Conservation (phyloP, 2,888 invertebrate species). For the Thecocarcelia acutangulata region DNA sequence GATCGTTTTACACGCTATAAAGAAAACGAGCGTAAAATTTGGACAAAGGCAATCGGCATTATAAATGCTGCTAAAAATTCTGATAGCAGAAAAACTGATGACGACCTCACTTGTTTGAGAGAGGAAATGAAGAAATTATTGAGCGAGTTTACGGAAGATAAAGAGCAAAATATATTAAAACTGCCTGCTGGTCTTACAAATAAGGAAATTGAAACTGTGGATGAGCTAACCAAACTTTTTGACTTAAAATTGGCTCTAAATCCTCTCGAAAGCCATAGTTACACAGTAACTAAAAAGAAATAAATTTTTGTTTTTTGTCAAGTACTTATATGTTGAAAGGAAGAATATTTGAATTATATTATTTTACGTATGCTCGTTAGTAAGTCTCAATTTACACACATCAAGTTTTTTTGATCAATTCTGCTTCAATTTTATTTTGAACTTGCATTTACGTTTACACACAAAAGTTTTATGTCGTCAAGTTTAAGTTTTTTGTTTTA, state of each 20-base stretch:
- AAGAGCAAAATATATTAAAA: constrained; percentile 64
- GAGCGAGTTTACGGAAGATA: constrained; percentile 66
- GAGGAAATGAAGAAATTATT: constrained; percentile 69
- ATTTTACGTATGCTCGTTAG: too few species aligned
- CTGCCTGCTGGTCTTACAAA: constrained; percentile 70
- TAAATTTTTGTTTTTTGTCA: constrained; percentile 1
- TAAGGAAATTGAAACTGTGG: constrained; percentile 70
- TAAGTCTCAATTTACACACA: too few species aligned
- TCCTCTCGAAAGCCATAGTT: constrained; percentile 71
- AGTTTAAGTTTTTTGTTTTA: too few species aligned
- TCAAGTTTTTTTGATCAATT: too few species aligned
- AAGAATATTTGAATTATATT: too few species aligned
- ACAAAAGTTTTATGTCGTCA: too few species aligned
- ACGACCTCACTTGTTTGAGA: constrained; percentile 44
- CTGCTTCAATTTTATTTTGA: too few species aligned
- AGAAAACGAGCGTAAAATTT: constrained; percentile 77
- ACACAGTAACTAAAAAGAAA: constrained; percentile 70
- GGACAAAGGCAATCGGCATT: constrained; percentile 79
- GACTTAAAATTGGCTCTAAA: constrained; percentile 71
- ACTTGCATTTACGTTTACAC: too few species aligned
- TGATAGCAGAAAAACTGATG: constrained; percentile 29
- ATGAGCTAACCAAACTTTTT: constrained; percentile 71
- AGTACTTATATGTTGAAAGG: too few species aligned
- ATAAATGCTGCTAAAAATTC: constrained; percentile 69
- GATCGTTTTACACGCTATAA: constrained; percentile 81